Conservation (phyloP, 1,140 invertebrate species). For the Ceratitis capitata region DNA sequence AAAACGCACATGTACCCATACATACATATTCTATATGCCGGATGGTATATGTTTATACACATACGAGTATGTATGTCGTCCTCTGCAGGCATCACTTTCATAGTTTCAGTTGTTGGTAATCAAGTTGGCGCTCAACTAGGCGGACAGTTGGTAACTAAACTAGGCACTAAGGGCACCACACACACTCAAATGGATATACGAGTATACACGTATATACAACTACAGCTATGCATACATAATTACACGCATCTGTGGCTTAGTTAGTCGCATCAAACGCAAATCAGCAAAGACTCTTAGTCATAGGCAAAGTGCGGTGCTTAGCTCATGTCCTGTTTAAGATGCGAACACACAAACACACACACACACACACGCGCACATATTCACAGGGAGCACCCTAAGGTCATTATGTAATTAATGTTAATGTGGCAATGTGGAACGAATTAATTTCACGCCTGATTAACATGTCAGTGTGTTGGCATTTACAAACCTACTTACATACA, state of each 20-base stretch:
- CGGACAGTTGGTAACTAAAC: neutral
- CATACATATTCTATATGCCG: neutral
- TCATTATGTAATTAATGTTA: constrained; percentile 45
- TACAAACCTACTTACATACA: too few relatives aligned
- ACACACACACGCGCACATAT: too few relatives aligned
- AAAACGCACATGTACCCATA: neutral
- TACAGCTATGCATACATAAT: neutral
- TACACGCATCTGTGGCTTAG: neutral
- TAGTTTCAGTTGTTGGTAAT: neutral
- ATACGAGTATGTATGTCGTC: too few relatives aligned
- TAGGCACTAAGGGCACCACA: neutral
- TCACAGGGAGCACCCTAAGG: neutral
- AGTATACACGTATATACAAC: neutral
- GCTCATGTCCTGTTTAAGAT: neutral
- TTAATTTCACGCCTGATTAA: constrained; percentile 65
- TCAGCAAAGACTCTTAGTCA: neutral
- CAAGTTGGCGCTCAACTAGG: neutral
- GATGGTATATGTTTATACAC: too few relatives aligned
- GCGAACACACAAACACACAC: too few relatives aligned
- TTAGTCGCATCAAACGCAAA: neutral
- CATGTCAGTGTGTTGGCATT: constrained; percentile 47
- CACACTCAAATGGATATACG: neutral
- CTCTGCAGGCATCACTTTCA: neutral
- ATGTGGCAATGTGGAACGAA: constrained; percentile 64
- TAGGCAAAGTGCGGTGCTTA: neutral